phyloP scores from a whole-genome alignment of 2,113 vertebrate species.

The Pituophis catenifer region DNA sequence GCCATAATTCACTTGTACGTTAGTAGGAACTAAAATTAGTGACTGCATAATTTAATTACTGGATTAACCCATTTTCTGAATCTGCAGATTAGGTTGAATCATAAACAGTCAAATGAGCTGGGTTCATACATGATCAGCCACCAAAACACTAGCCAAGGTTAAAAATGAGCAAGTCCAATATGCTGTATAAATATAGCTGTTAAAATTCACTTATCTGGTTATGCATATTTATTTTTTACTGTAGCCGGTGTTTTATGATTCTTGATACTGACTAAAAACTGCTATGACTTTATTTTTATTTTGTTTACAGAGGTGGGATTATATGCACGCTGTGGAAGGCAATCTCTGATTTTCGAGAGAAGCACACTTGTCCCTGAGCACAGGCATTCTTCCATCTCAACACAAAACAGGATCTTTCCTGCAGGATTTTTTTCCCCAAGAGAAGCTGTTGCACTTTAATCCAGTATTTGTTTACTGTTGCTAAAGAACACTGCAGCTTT shows the following conservation, averaged over 20 bases:
- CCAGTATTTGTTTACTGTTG: constrained; percentile 84
- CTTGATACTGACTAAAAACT: constrained; percentile 27
- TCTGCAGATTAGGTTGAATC: neutral
- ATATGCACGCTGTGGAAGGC: constrained; percentile 94
- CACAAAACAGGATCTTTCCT: constrained; percentile 50
- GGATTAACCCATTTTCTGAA: neutral
- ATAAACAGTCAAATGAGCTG: neutral
- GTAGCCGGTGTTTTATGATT: neutral
- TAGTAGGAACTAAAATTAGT: neutral
- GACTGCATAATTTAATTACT: neutral
- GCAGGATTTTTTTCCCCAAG: constrained; percentile 63
- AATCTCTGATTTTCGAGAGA: constrained; percentile 85
- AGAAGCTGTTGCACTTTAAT: constrained; percentile 80
- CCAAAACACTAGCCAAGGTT: neutral
- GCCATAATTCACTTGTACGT: neutral
- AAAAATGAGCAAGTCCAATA: neutral
- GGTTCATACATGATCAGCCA: neutral
- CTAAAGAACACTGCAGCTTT: constrained; percentile 73
- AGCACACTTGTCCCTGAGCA: constrained; percentile 66
- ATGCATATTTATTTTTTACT: neutral
- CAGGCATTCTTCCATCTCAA: constrained; percentile 29
- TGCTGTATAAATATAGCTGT: neutral
- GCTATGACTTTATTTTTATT: constrained; percentile 22
- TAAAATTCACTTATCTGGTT: neutral
- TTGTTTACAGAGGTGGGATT: constrained; percentile 83